Base-by-base conservation (phyloP, 2,113 vertebrate genomes). In the Puntigrus tetrazona region DNA sequence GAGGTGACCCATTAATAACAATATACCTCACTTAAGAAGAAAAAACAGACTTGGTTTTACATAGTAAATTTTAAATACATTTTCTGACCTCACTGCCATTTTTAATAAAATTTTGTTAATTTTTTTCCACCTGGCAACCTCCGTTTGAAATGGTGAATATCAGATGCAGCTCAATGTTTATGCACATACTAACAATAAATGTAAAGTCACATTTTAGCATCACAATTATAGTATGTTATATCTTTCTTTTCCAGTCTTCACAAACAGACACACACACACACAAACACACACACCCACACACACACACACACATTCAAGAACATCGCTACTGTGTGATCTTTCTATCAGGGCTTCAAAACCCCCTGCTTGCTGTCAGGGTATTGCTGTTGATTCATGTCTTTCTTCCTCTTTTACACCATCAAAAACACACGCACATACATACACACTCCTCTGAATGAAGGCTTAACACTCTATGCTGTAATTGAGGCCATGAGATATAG, bases 401-500 rank as follows among this genome's bases (percentile, higher is more conserved):
- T 80, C 59, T 67, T 80, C 78, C 78, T 80, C 41, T 80, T 50
- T 67, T 69, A 82, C 45, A 72, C 50, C 34, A 36, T 1, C 34
- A 76, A 61, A 61, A 18, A 34, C 31, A 74, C 67, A 81, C 81
- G 67, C 80, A 74, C 74, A 45, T 57, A 78, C 25, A 82, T 67
- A 43, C 82, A 85, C 86, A 31, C 67, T 36, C 65, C 84, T 86
- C 80, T 27, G 72, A 81, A 78, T 36, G 45, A 50, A 27, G 69
- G 29, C 59, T 59, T 38, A 81, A 70, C 61, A 63, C 82, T 76
- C 70, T 52, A 61, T 14, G 45, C 22, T 74, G 76, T 84, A 84
- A 85, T 65, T 73, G 86, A 87, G 83, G 73, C 78, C n/a, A 69
- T 31, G 61, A 80, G 83, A 84, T 77, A 61, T 82, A 74, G 59